A percentile compares a stretch with the other conserved stretches of the same genome.
phyloP scores from a whole-genome alignment of 1,140 invertebrate species.

The Maconellicoccus hirsutus region DNA sequence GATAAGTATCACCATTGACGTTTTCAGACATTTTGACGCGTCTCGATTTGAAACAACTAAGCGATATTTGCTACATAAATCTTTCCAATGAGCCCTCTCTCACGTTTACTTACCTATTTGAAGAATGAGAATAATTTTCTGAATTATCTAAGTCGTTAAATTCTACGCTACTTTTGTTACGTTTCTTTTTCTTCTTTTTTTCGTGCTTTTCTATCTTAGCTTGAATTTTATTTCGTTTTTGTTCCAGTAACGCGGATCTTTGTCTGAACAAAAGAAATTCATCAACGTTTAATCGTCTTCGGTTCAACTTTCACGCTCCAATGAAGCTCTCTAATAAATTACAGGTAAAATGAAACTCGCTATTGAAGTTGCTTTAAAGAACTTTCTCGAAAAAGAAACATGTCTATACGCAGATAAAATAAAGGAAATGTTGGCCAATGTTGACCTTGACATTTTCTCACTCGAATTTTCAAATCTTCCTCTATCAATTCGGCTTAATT shows the following conservation, averaged over 20 bases:
- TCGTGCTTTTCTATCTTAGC: constrained; percentile 61
- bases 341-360: too few species aligned
- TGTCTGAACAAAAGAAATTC: constrained; percentile 39
- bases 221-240: constrained; percentile 53
- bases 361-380: too few species aligned
- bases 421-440: too few species aligned
- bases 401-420: too few species aligned
- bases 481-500: too few species aligned
- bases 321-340: too few species aligned
- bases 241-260: constrained; percentile 51
- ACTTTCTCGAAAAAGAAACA: too few species aligned
- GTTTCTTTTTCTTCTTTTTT: constrained; percentile 59
- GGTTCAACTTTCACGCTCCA: too few species aligned
- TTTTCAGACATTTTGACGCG: constrained; percentile 27
- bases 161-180: constrained; percentile 34
- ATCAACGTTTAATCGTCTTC: background rate
- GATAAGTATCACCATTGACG: constrained; percentile 24
- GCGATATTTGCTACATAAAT: background rate
- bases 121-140: constrained; percentile 18
- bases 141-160: background rate
- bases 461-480: too few species aligned
- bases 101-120: background rate
- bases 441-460: too few species aligned
- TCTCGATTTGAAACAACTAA: background rate
- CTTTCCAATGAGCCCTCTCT: background rate